Conservation (phyloP, 2,113 vertebrate species). For the Alethe castanea region DNA sequence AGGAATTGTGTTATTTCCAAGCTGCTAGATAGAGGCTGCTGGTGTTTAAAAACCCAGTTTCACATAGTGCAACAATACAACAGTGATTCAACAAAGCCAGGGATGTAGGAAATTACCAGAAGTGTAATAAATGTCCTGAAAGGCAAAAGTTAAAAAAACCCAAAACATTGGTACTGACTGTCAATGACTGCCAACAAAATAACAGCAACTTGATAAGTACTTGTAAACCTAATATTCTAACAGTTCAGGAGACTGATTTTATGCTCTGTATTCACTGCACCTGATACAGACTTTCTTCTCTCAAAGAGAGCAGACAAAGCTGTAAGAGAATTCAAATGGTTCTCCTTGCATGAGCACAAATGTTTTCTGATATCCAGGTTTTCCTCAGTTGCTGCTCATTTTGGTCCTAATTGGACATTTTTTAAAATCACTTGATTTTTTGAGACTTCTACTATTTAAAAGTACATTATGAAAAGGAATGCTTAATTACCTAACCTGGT, state of each 20-base stretch:
- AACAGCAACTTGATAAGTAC: background rate
- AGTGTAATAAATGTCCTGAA: background rate
- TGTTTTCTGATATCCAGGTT: background rate
- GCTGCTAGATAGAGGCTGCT: background rate
- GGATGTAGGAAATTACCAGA: background rate
- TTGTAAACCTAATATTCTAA: background rate
- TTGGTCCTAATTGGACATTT: background rate
- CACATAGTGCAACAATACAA: background rate
- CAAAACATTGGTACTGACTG: background rate
- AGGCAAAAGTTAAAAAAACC: background rate
- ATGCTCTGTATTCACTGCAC: background rate
- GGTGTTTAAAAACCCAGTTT: background rate
- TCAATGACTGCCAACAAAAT: background rate
- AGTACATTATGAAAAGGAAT: background rate
- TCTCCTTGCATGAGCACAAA: background rate
- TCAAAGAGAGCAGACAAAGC: background rate
- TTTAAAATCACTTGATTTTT: background rate
- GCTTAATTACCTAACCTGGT: background rate
- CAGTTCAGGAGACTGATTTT: background rate
- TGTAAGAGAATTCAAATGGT: background rate
- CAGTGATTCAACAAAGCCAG: background rate
- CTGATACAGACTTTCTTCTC: background rate
- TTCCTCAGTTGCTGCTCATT: background rate
- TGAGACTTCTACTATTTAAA: background rate
- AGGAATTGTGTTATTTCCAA: background rate